Base-by-base conservation (phyloP, 2,113 vertebrate species). In the Ploceus nigricollis region DNA sequence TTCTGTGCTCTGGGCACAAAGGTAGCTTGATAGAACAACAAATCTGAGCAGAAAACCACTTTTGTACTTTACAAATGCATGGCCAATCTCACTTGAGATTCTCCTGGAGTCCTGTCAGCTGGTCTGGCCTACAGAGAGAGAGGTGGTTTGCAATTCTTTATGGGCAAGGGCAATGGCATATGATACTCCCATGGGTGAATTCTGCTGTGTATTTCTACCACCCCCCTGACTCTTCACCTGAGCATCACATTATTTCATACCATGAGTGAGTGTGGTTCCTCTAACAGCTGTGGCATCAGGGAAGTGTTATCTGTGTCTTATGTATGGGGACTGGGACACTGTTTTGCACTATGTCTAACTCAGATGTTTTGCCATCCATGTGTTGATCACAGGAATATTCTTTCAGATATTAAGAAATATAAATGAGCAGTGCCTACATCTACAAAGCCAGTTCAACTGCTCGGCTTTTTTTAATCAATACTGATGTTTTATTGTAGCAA, bases 161-260 rank as follows among this genome's bases (percentile, higher is more conserved):
- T 17, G 37, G 30, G 14, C 54, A 56, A 54, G n/a, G 35, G 16
- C 13, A 68, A 9, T 39, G 11, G 27, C 17, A 22, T 27, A 60
- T 0, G 0, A 6, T 9, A 42, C 14, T 20, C 11, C 79, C 12
- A 23, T 12, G 20, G 15, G 4, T 65, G n/a, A 93, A 53, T 65
- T 80, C 28, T 40, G 13, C 30, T 75, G 35, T 33, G 4, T 72
- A 20, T 71, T 66, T 1, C 2, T 28, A 14, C 13, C 15, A 17
- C 6, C 6, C 1, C 47, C 11, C 37, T 47, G 42, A 15, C 11
- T 66, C 22, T 70, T 82, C 14, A 42, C 7, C 40, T 77, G 42
- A 80, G 23, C 28, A 28, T 39, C 8, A 6, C 3, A 2, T 35
- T 57, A 40, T 60, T 79, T 56, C 45, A 12, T 20, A 4, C 15